Evolutionary conservation across 2,113 vertebrate species (phyloP), one percentile per base, ranked within the genome.

Genomic region (Sapajus apella): DNA sequence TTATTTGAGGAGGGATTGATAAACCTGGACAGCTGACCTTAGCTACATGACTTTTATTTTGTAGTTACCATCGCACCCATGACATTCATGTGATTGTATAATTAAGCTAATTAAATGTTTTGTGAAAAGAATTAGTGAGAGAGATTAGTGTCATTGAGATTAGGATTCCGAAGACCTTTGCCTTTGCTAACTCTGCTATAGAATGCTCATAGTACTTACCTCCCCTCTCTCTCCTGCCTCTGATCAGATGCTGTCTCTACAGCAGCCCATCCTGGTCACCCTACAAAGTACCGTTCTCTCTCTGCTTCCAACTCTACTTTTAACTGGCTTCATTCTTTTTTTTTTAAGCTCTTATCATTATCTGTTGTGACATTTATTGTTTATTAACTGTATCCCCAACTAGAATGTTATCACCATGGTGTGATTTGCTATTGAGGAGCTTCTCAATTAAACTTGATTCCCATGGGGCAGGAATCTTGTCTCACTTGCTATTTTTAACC

Each of bases 71-170:
- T 80, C 27, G 23, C 37, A 95, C 50, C 14, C 7, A 91, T 66
- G 64, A 61, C 40, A 58, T 94, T 56, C 11, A 8, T 84, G 23
- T 82, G 68, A 56, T 92, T 95, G n/a, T 90, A 70, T 43, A 72
- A 87, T 87, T 95, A 21, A 27, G 20, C 55, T 75, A 81, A 87
- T 91, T 81, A 66, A 81, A 52, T 86, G 47, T 87, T 93, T 96
- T 72, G 79, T 95, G 61, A 87, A 94, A 95, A 73, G 86, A 94
- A 50, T 77, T 23, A 2, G 11, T 66, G 23, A 27, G 73, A 72
- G n/a, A 89, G 43, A 43, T 52, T 56, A 27, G 8, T 27, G 5
- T 55, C 56, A 18, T 58, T 94, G 83, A 40, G 6, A 40, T 64
- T 47, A 32, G 43, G 16, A 3, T 61, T 73, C 43, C 81, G 18